phyloP scores from a whole-genome alignment of 2,888 invertebrate genomes.

The Phrixothrix hirtus region DNA sequence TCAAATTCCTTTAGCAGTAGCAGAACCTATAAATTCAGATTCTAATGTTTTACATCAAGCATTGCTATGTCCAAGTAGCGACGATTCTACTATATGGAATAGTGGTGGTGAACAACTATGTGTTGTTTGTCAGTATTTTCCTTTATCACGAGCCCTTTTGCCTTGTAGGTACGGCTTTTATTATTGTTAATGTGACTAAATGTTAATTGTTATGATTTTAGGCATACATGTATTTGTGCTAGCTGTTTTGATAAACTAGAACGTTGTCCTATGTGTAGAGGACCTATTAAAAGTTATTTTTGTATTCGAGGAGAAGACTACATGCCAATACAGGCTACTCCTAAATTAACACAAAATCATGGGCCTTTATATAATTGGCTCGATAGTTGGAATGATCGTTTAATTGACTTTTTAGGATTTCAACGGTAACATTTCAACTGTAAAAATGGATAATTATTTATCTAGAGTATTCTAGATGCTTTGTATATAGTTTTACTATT shows the following conservation, averaged over 20 bases:
- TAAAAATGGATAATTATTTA: not conserved
- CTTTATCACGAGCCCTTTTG: conserved; percentile 76
- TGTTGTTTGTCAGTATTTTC: conserved; percentile 81
- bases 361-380: conserved; percentile 58
- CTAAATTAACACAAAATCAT: conserved; percentile 42
- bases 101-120: conserved; percentile 67
- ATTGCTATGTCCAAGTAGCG: conserved; percentile 51
- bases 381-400: conserved; percentile 70
- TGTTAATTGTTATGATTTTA: conserved; percentile 38
- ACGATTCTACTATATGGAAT: conserved; percentile 60
- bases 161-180: conserved; percentile 66
- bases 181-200: no score
- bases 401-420: conserved; percentile 76
- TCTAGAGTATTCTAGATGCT: conserved; percentile 1
- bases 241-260: conserved; percentile 79
- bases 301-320: conserved; percentile 80
- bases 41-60: conserved; percentile 50
- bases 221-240: conserved; percentile 84
- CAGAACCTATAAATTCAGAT: conserved; percentile 59
- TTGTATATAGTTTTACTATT: conserved; percentile 10
- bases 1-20: conserved; percentile 59
- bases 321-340: conserved; percentile 60
- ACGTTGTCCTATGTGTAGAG: conserved; percentile 85
- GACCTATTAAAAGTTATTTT: conserved; percentile 81
- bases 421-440: conserved; percentile 54